A percentile compares a stretch with the other conserved stretches of the same genome.
Conservation (phyloP, 2,113 vertebrate species). For the Ctenodactylus gundi region DNA sequence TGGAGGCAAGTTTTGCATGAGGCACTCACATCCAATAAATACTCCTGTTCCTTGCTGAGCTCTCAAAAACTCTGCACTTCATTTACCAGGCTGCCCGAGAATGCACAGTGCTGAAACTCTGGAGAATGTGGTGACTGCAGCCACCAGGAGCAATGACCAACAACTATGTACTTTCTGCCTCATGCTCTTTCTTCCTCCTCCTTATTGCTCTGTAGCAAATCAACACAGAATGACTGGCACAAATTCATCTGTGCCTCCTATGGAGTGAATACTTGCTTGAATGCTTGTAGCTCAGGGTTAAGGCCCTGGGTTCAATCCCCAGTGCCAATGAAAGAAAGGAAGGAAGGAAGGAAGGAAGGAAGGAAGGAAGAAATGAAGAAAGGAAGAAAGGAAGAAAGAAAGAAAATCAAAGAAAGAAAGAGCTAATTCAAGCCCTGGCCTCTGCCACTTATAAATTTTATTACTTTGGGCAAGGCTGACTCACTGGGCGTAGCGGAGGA, state of each 20-base stretch:
- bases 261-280: neutral
- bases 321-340: neutral
- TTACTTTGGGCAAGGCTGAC: neutral
- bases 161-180: accelerated
- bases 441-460: neutral
- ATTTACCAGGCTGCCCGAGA: neutral
- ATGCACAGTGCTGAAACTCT: neutral
- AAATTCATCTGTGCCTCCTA: neutral
- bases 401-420: neutral
- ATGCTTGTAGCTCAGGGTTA: too few relatives aligned
- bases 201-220: neutral
- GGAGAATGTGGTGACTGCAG: accelerated
- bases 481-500: too few relatives aligned
- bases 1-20: constrained; percentile 9
- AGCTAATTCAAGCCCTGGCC: neutral
- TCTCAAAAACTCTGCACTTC: accelerated
- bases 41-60: neutral
- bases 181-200: neutral
- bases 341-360: neutral
- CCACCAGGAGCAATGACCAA: neutral
- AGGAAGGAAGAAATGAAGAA: neutral
- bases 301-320: neutral
- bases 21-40: constrained; percentile 9
- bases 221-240: accelerated
- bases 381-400: neutral